Conservation (phyloP, 64 coral and sea anemone species). For the Dendrophyllia cribrosa region DNA sequence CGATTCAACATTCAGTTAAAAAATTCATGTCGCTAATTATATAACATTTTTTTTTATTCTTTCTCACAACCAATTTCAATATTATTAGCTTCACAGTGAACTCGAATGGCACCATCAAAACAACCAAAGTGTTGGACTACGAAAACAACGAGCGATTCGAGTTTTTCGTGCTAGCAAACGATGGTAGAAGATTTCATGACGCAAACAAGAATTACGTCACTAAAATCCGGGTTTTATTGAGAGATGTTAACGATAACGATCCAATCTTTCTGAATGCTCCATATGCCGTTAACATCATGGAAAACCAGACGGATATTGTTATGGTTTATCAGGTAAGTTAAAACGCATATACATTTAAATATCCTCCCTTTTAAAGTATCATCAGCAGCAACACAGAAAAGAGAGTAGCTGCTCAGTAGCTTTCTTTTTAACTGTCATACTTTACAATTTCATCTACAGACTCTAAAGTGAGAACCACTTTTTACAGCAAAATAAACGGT, state of each 20-base stretch:
- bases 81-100: slow-evolving; percentile 52
- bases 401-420: neutral
- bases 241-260: slow-evolving; percentile 61
- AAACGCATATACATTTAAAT: neutral
- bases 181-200: slow-evolving; percentile 57
- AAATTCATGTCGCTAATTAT: no score
- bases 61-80: no score
- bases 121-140: slow-evolving; percentile 58
- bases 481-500: no score
- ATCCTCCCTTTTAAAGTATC: no score
- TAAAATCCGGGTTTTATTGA: slow-evolving; percentile 3
- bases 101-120: slow-evolving; percentile 53
- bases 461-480: no score
- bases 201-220: slow-evolving; percentile 11
- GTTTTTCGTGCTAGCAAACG: slow-evolving; percentile 50
- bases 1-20: no score
- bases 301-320: slow-evolving; percentile 29
- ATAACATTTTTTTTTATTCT: no score
- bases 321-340: slow-evolving; percentile 34
- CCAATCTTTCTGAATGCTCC: slow-evolving; percentile 51
- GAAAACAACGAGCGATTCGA: slow-evolving; percentile 9
- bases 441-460: no score
- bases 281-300: slow-evolving; percentile 27
- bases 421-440: no score
- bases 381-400: neutral